Base-by-base conservation (phyloP, 2,888 invertebrate species). In the Kryphioiulus occultus region DNA sequence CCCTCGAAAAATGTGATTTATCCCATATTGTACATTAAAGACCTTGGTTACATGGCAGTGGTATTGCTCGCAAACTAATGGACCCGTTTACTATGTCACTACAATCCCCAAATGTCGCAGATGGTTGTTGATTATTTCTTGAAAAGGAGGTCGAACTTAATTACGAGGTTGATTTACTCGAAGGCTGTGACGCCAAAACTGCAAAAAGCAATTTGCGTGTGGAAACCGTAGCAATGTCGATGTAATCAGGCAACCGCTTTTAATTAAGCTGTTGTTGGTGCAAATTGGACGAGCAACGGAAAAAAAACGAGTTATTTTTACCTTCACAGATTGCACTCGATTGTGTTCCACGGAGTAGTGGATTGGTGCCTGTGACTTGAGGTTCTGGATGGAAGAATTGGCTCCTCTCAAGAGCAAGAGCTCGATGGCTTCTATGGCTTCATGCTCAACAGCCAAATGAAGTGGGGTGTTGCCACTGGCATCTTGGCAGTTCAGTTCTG, bases 321-420 rank as follows among this genome's bases (percentile, higher is more conserved):
- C 93, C 91, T 94, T 42, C 17, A 89, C 47, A 15, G 88, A 22
- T 87, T 86, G 22, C 85, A 89, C 95, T 92, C 95, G 95, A 92
- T 96, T 95, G 84, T 96, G 91, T 91, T 96, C 96, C 0, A 95
- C 95, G 0, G 95, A 96, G 89, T 96, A 91, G 91, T 97, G 97
- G 83, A 97, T 94, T 0, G 96, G 94, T 0, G 96, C 95, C 91
- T 96, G 95, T 89, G 95, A 94, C 91, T 95, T 95, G 59, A 95
- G 95, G 91, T 97, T 97, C 85, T 95, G 92, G 26, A 95, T 92
- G 86, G 93, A 93, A 0, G 95, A 94, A 88, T 95, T 93, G 0
- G 95, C 96, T 15, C 94, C 94, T 88, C 96, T 96, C 15, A 90
- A 88, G 22, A 97, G 92, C 86, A 97, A 93, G 92, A 94, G 96